Percentiles rank a stretch among this genome's conserved stretches.
phyloP scores from a whole-genome alignment of 2,797 vertebrate species.

The Phrynocephalus vlangalii region DNA sequence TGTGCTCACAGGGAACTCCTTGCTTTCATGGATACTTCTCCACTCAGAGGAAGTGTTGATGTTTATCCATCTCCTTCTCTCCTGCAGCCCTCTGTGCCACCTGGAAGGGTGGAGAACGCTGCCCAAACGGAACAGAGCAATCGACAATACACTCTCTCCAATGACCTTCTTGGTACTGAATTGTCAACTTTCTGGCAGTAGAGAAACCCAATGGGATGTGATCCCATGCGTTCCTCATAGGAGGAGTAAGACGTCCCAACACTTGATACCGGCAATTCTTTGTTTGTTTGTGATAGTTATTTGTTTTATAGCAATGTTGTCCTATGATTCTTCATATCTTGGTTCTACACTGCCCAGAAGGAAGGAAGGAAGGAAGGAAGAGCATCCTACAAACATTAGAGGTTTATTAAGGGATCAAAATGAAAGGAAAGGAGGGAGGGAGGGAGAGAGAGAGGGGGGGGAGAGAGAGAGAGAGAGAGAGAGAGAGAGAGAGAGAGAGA shows the following conservation, averaged over 20 bases:
- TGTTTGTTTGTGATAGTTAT: too few species aligned
- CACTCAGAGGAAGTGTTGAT: neutral
- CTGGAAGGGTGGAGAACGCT: neutral
- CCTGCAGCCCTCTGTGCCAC: neutral
- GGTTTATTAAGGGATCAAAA: too few species aligned
- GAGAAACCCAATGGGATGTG: neutral
- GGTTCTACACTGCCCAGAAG: too few species aligned
- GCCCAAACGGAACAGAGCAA: neutral
- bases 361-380: rapidly evolving
- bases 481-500: too few species aligned
- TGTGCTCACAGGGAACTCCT: neutral
- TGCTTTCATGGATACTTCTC: neutral
- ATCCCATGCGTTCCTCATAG: neutral
- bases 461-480: too few species aligned
- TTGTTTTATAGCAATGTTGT: too few species aligned
- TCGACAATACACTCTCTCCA: neutral
- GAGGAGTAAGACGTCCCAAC: too few species aligned
- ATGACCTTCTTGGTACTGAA: neutral
- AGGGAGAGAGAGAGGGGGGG: too few species aligned
- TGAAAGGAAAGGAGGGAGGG: too few species aligned
- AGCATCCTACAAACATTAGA: too few species aligned
- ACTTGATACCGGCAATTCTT: too few species aligned
- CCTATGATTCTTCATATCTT: too few species aligned
- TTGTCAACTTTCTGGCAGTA: neutral
- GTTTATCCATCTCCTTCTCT: neutral